Evolutionary conservation across 1,140 invertebrate species (phyloP).

Genomic region (Choristoneura fumiferana): DNA sequence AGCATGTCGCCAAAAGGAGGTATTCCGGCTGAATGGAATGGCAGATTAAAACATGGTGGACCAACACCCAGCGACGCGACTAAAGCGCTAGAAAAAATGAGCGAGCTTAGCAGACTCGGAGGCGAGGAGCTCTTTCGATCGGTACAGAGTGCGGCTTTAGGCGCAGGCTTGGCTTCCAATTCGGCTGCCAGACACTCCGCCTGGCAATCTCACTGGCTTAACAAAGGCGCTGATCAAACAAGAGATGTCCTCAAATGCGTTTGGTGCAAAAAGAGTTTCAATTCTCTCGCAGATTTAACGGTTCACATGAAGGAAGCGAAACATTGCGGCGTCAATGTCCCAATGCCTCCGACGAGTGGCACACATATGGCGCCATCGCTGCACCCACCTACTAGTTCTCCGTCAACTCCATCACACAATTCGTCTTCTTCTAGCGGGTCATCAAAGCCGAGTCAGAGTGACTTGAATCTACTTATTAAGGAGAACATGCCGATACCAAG

Average conservation of each 20-base stretch:
- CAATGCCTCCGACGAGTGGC: constrained; percentile 81
- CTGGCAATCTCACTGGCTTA: constrained; percentile 97
- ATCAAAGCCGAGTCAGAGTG: constrained; percentile 84
- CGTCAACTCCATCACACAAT: constrained; percentile 79
- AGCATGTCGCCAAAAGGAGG: constrained; percentile 87
- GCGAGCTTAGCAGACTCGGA: constrained; percentile 90
- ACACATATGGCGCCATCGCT: constrained; percentile 80
- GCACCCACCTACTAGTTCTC: constrained; percentile 78
- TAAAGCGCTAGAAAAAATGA: constrained; percentile 95
- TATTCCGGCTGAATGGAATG: constrained; percentile 85
- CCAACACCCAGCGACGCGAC: constrained; percentile 87
- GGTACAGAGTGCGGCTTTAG: constrained; percentile 76
- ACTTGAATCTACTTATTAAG: constrained; percentile 91
- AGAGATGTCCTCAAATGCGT: constrained; percentile 97
- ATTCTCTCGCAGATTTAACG: constrained; percentile 92
- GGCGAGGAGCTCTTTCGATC: constrained; percentile 86
- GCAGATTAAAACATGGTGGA: constrained; percentile 84
- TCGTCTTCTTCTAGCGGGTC: constrained; percentile 79
- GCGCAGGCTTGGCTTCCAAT: constrained; percentile 63
- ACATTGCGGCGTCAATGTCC: constrained; percentile 92
- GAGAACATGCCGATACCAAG: constrained; percentile 95
- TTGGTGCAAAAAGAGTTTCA: constrained; percentile 97
- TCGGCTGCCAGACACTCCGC: constrained; percentile 87
- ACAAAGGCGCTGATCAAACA: constrained; percentile 94
- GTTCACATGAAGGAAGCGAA: constrained; percentile 97